Percentiles rank a stretch among this genome's conserved stretches.
Evolutionary conservation across 2,113 vertebrate genomes (phyloP).

Genomic region (Falco punctatus): DNA sequence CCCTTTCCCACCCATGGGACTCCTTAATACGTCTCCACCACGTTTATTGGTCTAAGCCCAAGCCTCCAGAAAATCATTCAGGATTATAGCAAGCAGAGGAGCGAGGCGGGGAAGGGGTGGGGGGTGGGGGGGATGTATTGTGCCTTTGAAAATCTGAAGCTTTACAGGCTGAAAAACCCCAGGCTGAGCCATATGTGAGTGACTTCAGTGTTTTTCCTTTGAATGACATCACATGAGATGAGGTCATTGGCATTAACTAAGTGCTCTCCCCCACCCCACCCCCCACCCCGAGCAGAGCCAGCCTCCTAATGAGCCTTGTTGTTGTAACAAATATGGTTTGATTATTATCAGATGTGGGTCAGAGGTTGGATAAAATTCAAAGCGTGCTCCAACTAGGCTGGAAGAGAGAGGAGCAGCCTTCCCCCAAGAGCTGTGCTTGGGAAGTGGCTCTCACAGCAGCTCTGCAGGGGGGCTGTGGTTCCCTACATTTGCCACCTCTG

Average conservation of each 20-base stretch:
- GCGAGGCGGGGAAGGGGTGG: not conserved
- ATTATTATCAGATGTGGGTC: slow-evolving; percentile 73
- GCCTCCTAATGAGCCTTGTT: slow-evolving; percentile 69
- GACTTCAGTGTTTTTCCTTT: slow-evolving; percentile 73
- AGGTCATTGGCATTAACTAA: slow-evolving; percentile 67
- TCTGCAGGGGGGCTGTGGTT: not conserved
- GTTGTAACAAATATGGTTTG: slow-evolving; percentile 71
- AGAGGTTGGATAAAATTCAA: slow-evolving; percentile 66
- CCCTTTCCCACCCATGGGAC: not conserved
- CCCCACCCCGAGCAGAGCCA: slow-evolving; percentile 41
- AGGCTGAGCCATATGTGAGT: slow-evolving; percentile 68
- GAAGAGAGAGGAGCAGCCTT: not conserved
- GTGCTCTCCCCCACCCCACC: slow-evolving; percentile 43
- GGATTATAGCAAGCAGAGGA: not conserved
- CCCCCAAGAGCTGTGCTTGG: not conserved
- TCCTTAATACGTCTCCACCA: not conserved
- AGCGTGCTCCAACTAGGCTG: slow-evolving; percentile 1
- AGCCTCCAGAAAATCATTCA: slow-evolving; percentile 51
- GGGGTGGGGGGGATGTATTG: not conserved
- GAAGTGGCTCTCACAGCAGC: not conserved
- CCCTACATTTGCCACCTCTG: not conserved
- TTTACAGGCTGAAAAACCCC: slow-evolving; percentile 60
- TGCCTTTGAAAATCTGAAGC: slow-evolving; percentile 63
- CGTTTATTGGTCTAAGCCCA: slow-evolving; percentile 42
- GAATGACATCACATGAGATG: slow-evolving; percentile 74